phyloP scores from a whole-genome alignment of 2,797 vertebrate genomes.

The Artibeus jamaicensis region DNA sequence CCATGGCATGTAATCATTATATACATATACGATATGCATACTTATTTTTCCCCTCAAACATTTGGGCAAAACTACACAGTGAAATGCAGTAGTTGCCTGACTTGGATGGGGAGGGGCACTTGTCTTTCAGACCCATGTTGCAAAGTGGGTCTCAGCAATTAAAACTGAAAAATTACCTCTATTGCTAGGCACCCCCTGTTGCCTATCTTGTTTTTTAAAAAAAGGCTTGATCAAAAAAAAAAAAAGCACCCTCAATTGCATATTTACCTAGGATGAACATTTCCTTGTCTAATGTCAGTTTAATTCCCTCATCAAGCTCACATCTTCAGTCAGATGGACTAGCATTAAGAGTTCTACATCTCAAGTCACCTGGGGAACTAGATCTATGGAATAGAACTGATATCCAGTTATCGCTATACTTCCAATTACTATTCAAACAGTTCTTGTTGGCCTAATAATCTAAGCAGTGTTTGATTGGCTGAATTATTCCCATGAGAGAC shows the following conservation, averaged over 20 bases:
- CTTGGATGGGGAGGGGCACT: neutral
- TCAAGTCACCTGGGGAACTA: slow-evolving; percentile 12
- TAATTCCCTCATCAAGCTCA: slow-evolving; percentile 37
- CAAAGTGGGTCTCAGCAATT: slow-evolving; percentile 2
- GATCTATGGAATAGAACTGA: slow-evolving; percentile 12
- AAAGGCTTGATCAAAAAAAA: neutral
- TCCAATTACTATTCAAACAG: slow-evolving; percentile 23
- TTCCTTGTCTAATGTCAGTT: slow-evolving; percentile 38
- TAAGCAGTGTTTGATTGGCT: slow-evolving; percentile 11
- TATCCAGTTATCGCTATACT: neutral
- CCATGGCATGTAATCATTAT: no score
- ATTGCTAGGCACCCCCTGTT: no score
- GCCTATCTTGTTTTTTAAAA: no score
- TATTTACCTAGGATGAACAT: slow-evolving; percentile 12
- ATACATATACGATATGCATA: no score
- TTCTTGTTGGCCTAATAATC: neutral
- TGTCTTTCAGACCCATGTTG: slow-evolving; percentile 17
- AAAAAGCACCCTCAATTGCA: neutral
- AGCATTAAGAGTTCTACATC: neutral
- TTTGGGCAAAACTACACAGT: no score
- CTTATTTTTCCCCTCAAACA: no score
- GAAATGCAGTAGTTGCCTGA: neutral
- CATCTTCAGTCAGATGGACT: slow-evolving; percentile 18
- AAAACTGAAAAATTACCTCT: slow-evolving; percentile 19
- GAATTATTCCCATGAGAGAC: neutral